A percentile compares a stretch with the other conserved stretches of the same genome.
Conservation (phyloP, 2,797 vertebrate species). For the Falco cherrug region DNA sequence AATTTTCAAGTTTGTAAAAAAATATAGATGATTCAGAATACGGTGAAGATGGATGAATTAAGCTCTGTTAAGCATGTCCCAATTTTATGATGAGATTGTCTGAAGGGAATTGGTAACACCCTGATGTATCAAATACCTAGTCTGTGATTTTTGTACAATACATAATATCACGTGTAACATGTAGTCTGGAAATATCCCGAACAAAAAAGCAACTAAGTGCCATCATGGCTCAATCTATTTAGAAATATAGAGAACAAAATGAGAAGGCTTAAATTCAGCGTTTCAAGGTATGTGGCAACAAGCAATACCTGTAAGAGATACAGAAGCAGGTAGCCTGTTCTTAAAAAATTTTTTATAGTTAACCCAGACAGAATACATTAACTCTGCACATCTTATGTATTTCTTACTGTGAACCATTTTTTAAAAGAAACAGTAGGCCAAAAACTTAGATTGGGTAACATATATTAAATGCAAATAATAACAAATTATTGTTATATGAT, state of each 20-base stretch:
- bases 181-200: not conserved
- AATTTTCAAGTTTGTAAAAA: not conserved
- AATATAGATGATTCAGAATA: not conserved
- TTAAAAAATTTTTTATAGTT: not conserved
- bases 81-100: not conserved
- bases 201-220: not conserved
- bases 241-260: not conserved
- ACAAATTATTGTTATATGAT: not conserved
- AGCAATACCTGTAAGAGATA: not conserved
- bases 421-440: not conserved
- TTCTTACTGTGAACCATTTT: not conserved
- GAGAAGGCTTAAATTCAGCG: not conserved
- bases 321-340: not conserved
- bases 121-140: not conserved
- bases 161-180: not conserved
- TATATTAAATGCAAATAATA: not conserved
- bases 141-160: not conserved
- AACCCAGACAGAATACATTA: not conserved
- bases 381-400: accelerated
- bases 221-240: not conserved
- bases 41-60: not conserved
- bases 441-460: not conserved
- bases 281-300: not conserved
- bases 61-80: not conserved
- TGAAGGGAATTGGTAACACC: not conserved